Conservation (phyloP, 2,888 invertebrate genomes). For the Harpalus rubripes region DNA sequence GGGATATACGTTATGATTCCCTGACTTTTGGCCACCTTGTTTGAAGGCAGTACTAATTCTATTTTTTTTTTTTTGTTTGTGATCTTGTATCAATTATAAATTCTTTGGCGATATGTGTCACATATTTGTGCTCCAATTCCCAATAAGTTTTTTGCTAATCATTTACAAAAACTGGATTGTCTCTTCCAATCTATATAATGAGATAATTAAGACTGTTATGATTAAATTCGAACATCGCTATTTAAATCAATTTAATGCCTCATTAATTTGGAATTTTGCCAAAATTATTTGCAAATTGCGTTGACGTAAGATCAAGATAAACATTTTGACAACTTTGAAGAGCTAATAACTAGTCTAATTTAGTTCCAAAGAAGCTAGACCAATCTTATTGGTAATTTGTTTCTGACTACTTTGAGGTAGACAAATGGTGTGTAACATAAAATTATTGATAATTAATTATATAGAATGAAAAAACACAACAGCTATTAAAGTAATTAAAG, state of each 20-base stretch:
- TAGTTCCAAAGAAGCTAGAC: neutral
- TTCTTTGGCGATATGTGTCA: neutral
- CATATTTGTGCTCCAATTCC: neutral
- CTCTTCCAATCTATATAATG: neutral
- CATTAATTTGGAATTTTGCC: neutral
- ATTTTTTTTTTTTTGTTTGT: too few species aligned
- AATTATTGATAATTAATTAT: constrained; percentile 6
- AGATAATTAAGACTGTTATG: neutral
- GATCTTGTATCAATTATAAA: neutral
- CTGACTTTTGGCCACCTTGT: too few species aligned
- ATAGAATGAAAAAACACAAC: neutral
- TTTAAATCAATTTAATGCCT: neutral
- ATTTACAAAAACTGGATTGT: neutral
- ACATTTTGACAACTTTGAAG: neutral
- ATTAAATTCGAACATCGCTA: neutral
- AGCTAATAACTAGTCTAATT: neutral
- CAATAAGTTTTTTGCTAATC: neutral
- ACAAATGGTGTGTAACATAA: neutral
- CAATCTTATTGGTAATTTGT: neutral
- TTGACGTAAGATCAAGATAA: neutral
- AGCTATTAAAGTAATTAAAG: neutral
- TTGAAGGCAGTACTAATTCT: too few species aligned
- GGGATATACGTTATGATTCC: too few species aligned
- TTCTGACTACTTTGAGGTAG: neutral
- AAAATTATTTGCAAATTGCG: neutral